Conservation (phyloP, 2,113 vertebrate species). For the Dipodomys ordii region DNA sequence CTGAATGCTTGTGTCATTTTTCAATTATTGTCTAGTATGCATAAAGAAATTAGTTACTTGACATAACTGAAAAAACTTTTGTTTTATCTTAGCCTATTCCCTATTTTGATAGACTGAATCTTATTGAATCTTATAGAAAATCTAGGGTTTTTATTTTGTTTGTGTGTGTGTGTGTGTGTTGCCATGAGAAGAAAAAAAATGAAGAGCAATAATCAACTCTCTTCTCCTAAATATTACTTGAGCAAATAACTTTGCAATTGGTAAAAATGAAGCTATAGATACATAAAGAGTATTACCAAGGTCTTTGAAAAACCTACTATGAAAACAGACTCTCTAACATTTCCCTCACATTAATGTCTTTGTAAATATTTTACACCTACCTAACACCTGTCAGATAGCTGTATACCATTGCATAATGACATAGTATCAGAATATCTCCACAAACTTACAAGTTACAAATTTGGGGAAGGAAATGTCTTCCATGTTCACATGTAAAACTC, state of each 20-base stretch:
- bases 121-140: constrained; percentile 36
- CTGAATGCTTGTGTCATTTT: constrained; percentile 73
- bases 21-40: constrained; percentile 50
- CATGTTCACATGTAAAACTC: constrained; percentile 55
- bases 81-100: not conserved
- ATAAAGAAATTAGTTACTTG: constrained; percentile 31
- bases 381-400: constrained; percentile 61
- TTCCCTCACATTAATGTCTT: constrained; percentile 26
- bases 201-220: constrained; percentile 62
- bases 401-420: constrained; percentile 20
- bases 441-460: constrained; percentile 42
- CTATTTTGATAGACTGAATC: constrained; percentile 45
- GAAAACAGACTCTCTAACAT: constrained; percentile 63
- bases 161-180: not conserved
- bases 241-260: constrained; percentile 75
- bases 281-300: constrained; percentile 57
- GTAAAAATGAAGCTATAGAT: constrained; percentile 15
- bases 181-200: not conserved
- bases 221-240: not conserved
- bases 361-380: constrained; percentile 11
- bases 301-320: constrained; percentile 64
- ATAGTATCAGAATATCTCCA: not conserved
- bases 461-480: constrained; percentile 63
- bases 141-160: not conserved
- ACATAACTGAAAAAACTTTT: not conserved